A percentile compares a stretch with the other conserved stretches of the same genome.
Conservation (phyloP, 2,888 invertebrate genomes). For the Ophion costatus region DNA sequence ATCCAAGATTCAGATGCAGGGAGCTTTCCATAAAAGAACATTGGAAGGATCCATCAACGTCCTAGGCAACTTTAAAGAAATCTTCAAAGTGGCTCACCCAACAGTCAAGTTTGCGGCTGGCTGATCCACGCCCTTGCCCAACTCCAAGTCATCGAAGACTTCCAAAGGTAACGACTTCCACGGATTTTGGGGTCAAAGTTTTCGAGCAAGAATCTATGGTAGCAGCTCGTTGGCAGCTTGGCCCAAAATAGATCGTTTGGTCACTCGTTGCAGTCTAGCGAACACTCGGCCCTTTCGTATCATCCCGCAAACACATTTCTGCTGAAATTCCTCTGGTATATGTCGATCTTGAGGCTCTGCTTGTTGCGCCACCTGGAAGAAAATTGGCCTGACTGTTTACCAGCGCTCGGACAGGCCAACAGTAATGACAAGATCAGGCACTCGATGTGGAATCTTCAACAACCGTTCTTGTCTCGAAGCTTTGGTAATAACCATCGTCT, state of each 20-base stretch:
- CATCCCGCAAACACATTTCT: background rate
- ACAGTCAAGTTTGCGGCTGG: no score
- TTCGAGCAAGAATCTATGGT: no score
- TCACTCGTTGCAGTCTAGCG: no score
- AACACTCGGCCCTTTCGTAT: no score
- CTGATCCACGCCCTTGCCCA: background rate
- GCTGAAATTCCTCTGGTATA: background rate
- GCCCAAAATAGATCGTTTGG: no score
- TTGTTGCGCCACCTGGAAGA: background rate
- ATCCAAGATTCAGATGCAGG: background rate
- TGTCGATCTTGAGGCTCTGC: constrained; percentile 12
- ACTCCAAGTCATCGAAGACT: background rate
- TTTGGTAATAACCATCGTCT: background rate
- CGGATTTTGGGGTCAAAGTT: no score
- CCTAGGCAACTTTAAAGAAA: no score
- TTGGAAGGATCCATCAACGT: no score
- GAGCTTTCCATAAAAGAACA: no score
- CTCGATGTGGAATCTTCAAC: background rate
- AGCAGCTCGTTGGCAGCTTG: no score
- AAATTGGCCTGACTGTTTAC: constrained; percentile 28
- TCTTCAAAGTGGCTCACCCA: no score
- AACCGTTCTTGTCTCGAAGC: background rate
- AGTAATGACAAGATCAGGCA: constrained; percentile 15
- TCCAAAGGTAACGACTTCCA: no score
- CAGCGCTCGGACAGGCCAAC: background rate